These are phyloP conservation scores for Sipunculus nudus DNA, from an alignment of 2,888 invertebrate species.

Conservation along the genomic window DNA sequence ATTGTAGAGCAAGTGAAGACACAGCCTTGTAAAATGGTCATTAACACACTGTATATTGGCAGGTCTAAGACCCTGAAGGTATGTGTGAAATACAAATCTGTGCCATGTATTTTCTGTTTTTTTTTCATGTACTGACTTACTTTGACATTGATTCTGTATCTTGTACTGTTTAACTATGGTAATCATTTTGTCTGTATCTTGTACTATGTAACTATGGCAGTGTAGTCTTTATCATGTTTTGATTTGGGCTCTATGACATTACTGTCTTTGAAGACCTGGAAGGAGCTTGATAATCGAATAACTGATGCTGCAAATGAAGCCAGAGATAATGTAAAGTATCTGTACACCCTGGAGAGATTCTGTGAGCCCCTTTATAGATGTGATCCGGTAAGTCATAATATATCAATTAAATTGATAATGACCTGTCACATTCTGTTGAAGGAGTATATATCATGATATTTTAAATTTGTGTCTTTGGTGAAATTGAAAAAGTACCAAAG, in stretches of 20 bases:
- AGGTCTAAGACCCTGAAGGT: constrained; percentile 60
- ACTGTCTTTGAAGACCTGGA: constrained; percentile 51
- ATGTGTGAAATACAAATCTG: constrained; percentile 6
- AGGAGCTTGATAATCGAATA: constrained; percentile 57
- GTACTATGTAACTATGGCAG: too few species aligned
- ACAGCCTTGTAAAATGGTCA: constrained; percentile 54
- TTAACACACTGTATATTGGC: constrained; percentile 56
- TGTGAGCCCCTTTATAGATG: constrained; percentile 64
- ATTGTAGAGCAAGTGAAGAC: constrained; percentile 59
- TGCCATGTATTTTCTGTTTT: too few species aligned
- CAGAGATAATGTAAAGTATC: constrained; percentile 63
- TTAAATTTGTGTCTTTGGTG: too few species aligned
- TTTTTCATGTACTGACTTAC: too few species aligned
- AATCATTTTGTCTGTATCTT: too few species aligned
- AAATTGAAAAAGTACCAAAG: too few species aligned
- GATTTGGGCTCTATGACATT: too few species aligned
- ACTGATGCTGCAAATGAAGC: constrained; percentile 65
- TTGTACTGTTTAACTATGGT: too few species aligned
- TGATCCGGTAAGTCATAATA: constrained; percentile 64
- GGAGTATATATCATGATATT: too few species aligned
- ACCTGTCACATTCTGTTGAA: neutral
- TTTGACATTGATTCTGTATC: too few species aligned
- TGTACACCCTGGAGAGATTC: constrained; percentile 63
- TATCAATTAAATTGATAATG: neutral
- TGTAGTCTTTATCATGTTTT: too few species aligned